A percentile compares a stretch with the other conserved stretches of the same genome.
phyloP scores from a whole-genome alignment of 2,113 vertebrate species.

The Elgaria multicarinata region DNA sequence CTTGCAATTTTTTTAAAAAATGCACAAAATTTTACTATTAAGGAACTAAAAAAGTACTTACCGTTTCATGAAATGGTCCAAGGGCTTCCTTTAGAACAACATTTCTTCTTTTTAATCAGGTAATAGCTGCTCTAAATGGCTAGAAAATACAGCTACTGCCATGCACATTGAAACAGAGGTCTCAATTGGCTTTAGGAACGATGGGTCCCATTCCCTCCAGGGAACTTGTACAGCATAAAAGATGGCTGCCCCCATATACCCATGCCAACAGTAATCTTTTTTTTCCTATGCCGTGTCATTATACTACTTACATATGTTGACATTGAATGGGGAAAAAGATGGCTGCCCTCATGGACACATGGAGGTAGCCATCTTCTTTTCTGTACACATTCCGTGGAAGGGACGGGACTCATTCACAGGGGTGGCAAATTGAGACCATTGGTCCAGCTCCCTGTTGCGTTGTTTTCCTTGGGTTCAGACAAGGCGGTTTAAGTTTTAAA shows the following conservation, averaged over 20 bases:
- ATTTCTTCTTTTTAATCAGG: not conserved
- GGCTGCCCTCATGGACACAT: too few species aligned
- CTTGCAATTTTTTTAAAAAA: not conserved
- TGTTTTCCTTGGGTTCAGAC: too few species aligned
- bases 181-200: not conserved
- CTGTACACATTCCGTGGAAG: too few species aligned
- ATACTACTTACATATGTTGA: not conserved
- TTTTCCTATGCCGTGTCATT: not conserved
- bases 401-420: too few species aligned
- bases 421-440: not conserved
- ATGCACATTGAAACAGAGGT: not conserved
- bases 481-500: too few species aligned
- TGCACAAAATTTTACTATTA: too few species aligned
- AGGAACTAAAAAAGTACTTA: too few species aligned
- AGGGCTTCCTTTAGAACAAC: not conserved
- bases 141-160: not conserved
- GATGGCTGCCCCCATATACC: not conserved
- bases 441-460: not conserved
- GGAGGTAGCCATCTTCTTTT: too few species aligned
- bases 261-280: not conserved
- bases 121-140: not conserved
- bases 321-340: too few species aligned
- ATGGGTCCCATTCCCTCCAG: not conserved
- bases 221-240: not conserved
- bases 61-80: not conserved